Evolutionary conservation across 2,113 vertebrate species (phyloP), one percentile per base, ranked within the genome.

Genomic region (Acanthisitta chloris): DNA sequence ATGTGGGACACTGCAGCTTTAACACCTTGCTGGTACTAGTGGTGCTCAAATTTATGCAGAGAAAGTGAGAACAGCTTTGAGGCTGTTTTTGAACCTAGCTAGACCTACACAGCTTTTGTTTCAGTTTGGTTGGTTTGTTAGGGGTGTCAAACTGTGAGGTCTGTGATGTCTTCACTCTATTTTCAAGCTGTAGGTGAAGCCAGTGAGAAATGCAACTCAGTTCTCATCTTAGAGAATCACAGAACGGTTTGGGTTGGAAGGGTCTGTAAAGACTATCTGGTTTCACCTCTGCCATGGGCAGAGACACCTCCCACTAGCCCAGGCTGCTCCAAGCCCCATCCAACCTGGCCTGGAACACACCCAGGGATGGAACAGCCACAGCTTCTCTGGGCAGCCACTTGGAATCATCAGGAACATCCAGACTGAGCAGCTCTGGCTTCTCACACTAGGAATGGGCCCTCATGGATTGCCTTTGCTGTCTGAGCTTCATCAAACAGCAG

Each of bases 111-210:
- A 90, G 69, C 15, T 78, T 69, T 55, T 3, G 14, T 7, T 61
- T 31, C 17, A 4, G 14, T 43, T 51, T 49, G 34, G 3, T 28
- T 58, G 67, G 36, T 57, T 20, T 52, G 6, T 61, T 10, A 13
- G 6, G 6, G 17, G 6, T 38, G 55, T 29, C 49, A 45, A 19
- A 1, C 49, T 26, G 54, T 2, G 21, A 19, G 25, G 3, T 33
- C 52, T 1, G 5, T 0, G 1, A n/a, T 29, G 20, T 8, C 31
- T 21, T 2, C 25, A 15, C 25, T 26, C 31, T 17, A 16, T 26
- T 72, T 82, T 28, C 19, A 43, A 55, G 34, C 13, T 77, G 18
- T 3, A 51, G 36, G 16, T 31, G 46, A 4, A 52, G 28, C 8
- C 70, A 16, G 28, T 3, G 34, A n/a, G 54, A 72, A 46, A 49